phyloP scores from a whole-genome alignment of 2,797 vertebrate species.

The Petrocephalus sullivani region DNA sequence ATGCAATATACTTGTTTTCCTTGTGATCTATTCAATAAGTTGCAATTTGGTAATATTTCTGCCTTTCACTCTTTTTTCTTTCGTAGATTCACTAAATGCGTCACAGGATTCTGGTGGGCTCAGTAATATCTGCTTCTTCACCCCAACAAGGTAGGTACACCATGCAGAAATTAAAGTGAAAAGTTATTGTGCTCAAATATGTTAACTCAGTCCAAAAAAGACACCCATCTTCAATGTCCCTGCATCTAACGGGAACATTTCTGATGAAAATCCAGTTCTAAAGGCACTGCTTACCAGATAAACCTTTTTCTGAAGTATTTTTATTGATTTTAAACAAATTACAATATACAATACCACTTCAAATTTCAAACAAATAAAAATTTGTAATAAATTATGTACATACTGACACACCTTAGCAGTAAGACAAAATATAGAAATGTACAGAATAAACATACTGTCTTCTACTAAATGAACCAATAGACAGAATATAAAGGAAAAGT shows the following conservation, averaged over 20 bases:
- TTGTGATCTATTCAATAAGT: background rate
- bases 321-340: background rate
- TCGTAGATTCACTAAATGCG: conserved; percentile 58
- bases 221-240: background rate
- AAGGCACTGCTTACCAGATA: background rate
- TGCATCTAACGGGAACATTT: background rate
- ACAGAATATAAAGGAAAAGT: background rate
- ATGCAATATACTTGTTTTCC: conserved; percentile 27
- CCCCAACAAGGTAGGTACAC: conserved; percentile 49
- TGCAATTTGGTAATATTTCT: background rate
- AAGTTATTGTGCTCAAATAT: background rate
- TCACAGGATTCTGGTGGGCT: conserved; percentile 67
- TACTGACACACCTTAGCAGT: background rate
- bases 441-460: background rate
- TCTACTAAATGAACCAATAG: background rate
- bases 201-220: background rate
- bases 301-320: background rate
- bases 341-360: background rate
- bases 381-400: background rate
- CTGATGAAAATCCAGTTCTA: background rate
- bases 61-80: background rate
- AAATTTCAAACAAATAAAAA: background rate
- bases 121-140: conserved; percentile 70
- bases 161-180: background rate
- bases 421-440: background rate